A percentile compares a stretch with the other conserved stretches of the same genome.
Evolutionary conservation across 1,140 invertebrate genomes (phyloP).

Genomic region (Drosophila kohkoa): DNA sequence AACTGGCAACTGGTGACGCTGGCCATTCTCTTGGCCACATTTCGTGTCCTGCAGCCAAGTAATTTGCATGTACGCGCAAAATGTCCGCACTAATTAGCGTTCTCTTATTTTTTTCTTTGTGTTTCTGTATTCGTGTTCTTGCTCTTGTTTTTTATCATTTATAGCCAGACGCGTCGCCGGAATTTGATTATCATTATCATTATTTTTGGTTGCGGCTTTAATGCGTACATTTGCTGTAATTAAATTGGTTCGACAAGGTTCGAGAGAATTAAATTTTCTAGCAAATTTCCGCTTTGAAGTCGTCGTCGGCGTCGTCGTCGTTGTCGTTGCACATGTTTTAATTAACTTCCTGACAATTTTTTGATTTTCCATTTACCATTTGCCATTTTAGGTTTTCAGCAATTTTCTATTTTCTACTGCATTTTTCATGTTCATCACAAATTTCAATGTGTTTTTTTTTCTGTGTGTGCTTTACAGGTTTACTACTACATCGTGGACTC

Average conservation of each 20-base stretch:
- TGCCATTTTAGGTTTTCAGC: neutral
- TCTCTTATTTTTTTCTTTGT: constrained; percentile 10
- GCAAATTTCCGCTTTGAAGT: constrained; percentile 45
- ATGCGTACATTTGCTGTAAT: constrained; percentile 55
- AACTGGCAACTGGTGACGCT: constrained; percentile 26
- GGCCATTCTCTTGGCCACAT: constrained; percentile 54
- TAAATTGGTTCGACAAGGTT: constrained; percentile 40
- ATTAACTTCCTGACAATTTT: constrained; percentile 44
- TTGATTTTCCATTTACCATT: constrained; percentile 23
- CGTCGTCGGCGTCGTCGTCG: no score
- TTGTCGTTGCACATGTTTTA: constrained; percentile 39
- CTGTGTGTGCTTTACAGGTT: constrained; percentile 86
- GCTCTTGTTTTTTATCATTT: constrained; percentile 51
- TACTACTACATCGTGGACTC: constrained; percentile 96
- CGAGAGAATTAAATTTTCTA: constrained; percentile 30
- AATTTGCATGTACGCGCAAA: constrained; percentile 77
- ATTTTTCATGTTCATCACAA: constrained; percentile 5
- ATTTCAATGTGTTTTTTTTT: constrained; percentile 18
- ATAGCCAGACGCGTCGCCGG: constrained; percentile 38
- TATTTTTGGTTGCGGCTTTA: constrained; percentile 47
- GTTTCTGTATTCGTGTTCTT: no score
- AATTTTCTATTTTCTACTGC: constrained; percentile 2
- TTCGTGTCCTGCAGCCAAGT: constrained; percentile 74
- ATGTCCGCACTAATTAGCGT: constrained; percentile 79
- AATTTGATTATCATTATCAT: constrained; percentile 70